These are phyloP conservation scores for Trachurus trachurus DNA, from an alignment of 2,797 vertebrate genomes.

Conservation along the genomic window DNA sequence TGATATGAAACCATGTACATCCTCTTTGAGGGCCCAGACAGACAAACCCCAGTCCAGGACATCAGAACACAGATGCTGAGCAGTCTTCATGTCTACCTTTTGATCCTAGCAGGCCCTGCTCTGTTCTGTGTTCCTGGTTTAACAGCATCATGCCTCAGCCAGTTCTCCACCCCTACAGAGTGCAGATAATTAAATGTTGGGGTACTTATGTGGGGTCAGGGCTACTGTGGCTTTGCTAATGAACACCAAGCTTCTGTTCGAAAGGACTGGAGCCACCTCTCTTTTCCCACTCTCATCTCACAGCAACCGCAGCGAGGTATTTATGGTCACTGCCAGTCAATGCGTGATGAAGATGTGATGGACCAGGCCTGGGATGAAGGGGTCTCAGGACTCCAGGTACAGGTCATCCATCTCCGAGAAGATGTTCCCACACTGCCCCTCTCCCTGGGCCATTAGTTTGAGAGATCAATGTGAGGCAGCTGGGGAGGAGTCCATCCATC, in stretches of 20 bases:
- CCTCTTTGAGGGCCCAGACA: background rate
- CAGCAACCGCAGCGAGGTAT: conserved; percentile 70
- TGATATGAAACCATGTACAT: background rate
- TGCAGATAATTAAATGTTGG: conserved; percentile 88
- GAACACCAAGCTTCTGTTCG: conserved; percentile 83
- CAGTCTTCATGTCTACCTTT: conserved; percentile 32
- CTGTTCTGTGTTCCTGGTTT: conserved; percentile 63
- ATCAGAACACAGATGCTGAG: conserved; percentile 20
- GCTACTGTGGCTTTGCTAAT: conserved; percentile 80
- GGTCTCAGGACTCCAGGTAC: conserved; percentile 42
- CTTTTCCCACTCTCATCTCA: conserved; percentile 75
- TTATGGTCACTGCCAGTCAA: conserved; percentile 73
- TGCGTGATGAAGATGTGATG: conserved; percentile 79
- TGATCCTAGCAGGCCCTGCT: conserved; percentile 35
- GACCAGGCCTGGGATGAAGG: conserved; percentile 57
- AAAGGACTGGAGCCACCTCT: conserved; percentile 60
- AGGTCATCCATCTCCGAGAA: conserved; percentile 70
- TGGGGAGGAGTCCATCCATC: conserved; percentile 72
- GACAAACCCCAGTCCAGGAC: conserved; percentile 4
- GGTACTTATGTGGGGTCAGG: conserved; percentile 85
- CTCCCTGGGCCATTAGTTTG: conserved; percentile 78
- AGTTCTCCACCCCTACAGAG: conserved; percentile 67
- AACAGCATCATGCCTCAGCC: conserved; percentile 82
- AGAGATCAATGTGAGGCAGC: conserved; percentile 70
- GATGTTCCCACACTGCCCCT: conserved; percentile 61